Conservation (phyloP, 2,888 invertebrate species). For the Homarus gammarus region DNA sequence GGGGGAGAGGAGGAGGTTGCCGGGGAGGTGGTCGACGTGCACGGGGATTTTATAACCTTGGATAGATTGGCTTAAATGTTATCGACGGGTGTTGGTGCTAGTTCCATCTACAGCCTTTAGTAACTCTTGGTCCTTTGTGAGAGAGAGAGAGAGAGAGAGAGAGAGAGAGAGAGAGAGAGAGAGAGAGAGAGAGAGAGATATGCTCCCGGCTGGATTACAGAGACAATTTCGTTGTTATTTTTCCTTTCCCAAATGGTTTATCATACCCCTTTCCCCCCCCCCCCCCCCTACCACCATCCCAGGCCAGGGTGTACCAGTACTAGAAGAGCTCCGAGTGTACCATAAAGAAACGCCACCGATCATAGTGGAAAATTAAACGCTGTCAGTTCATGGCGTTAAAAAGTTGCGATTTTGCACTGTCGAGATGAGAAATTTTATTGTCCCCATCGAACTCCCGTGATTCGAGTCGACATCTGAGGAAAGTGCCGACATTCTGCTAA, state of each 20-base stretch:
- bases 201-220: neutral
- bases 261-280: no score
- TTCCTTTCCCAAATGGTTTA: neutral
- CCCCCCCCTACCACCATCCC: neutral
- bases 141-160: no score
- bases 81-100: neutral
- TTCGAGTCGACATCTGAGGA: slow-evolving; percentile 38
- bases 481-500: slow-evolving; percentile 33
- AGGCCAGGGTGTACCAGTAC: neutral
- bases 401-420: slow-evolving; percentile 65
- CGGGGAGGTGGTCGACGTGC: slow-evolving; percentile 2
- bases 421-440: slow-evolving; percentile 63
- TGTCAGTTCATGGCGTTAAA: slow-evolving; percentile 43
- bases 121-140: neutral
- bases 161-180: no score
- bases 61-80: neutral
- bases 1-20: neutral
- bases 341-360: slow-evolving; percentile 22
- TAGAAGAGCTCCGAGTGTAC: neutral
- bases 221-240: neutral
- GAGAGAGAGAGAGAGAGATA: no score
- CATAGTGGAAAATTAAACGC: slow-evolving; percentile 29
- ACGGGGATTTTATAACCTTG: slow-evolving; percentile 6
- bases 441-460: slow-evolving; percentile 42
- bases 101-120: no score